A percentile compares a stretch with the other conserved stretches of the same genome.
phyloP scores from a whole-genome alignment of 2,797 vertebrate species.

The Hafferia zeledoni region DNA sequence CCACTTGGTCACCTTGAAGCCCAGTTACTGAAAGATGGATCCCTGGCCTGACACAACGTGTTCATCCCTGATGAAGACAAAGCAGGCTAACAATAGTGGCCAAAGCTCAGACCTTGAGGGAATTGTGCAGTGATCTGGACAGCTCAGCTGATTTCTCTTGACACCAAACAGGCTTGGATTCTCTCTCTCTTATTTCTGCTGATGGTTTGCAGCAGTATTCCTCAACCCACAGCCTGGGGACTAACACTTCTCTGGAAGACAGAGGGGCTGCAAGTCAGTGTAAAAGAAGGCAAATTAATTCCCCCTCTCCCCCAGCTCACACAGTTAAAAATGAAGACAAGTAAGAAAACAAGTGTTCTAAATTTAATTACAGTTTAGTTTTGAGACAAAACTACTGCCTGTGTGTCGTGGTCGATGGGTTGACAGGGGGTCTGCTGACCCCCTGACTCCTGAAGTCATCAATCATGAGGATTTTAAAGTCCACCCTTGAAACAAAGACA shows the following conservation, averaged over 20 bases:
- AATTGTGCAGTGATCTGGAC: not conserved
- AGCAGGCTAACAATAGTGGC: not conserved
- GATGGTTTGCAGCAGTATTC: not conserved
- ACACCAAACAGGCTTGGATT: not conserved
- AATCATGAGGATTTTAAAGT: too few relatives aligned
- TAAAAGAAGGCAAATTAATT: not conserved
- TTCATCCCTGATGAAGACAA: not conserved
- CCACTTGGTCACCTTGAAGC: not conserved
- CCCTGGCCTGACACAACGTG: not conserved
- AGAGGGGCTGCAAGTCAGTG: not conserved
- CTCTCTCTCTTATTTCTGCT: not conserved
- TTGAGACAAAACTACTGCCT: not conserved
- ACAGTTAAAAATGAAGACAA: not conserved
- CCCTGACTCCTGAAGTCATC: too few relatives aligned
- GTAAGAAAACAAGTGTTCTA: not conserved
- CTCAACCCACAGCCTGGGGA: not conserved
- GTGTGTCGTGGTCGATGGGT: too few relatives aligned
- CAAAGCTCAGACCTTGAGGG: not conserved
- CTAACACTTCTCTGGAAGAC: not conserved
- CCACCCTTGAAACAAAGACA: too few relatives aligned
- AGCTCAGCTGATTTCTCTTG: not conserved
- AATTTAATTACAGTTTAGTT: not conserved
- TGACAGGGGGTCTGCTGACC: too few relatives aligned
- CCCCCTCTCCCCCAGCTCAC: rapidly evolving
- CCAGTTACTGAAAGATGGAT: not conserved